These are phyloP conservation scores for Nomada ferruginata DNA, from an alignment of 2,888 invertebrate species.

Conservation along the genomic window DNA sequence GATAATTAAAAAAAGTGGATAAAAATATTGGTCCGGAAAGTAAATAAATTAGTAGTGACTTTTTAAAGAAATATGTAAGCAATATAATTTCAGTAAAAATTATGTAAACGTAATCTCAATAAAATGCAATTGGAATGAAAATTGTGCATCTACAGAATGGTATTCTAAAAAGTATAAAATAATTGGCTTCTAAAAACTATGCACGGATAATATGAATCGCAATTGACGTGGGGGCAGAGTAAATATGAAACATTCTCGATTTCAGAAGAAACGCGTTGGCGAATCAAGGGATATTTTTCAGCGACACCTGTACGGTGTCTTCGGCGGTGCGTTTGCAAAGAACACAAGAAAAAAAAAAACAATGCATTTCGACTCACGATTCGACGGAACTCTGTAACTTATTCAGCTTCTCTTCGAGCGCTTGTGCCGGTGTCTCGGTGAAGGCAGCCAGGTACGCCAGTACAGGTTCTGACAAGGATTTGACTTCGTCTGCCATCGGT, in stretches of 20 bases:
- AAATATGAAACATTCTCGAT: neutral
- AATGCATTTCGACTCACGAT: slow-evolving; percentile 84
- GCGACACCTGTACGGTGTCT: slow-evolving; percentile 33
- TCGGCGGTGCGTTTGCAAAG: slow-evolving; percentile 19
- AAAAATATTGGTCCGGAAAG: neutral
- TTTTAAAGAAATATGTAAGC: neutral
- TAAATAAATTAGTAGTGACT: no score
- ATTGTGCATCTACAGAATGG: no score
- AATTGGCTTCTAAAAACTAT: no score
- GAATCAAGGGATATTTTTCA: neutral
- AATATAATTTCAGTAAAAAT: no score
- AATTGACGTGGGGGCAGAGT: neutral
- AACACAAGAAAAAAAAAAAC: slow-evolving; percentile 31
- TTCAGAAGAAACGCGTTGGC: slow-evolving; percentile 15
- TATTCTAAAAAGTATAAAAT: no score
- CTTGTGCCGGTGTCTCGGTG: slow-evolving; percentile 89
- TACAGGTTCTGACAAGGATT: slow-evolving; percentile 89
- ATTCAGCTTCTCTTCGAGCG: slow-evolving; percentile 89
- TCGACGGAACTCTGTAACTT: slow-evolving; percentile 89
- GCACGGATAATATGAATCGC: neutral
- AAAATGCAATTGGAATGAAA: neutral
- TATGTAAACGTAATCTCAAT: neutral
- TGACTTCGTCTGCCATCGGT: slow-evolving; percentile 88
- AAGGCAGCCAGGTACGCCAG: slow-evolving; percentile 89
- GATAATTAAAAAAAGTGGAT: neutral